Evolutionary conservation across 2,797 vertebrate species (phyloP).

Genomic region (Clarias fuscus): DNA sequence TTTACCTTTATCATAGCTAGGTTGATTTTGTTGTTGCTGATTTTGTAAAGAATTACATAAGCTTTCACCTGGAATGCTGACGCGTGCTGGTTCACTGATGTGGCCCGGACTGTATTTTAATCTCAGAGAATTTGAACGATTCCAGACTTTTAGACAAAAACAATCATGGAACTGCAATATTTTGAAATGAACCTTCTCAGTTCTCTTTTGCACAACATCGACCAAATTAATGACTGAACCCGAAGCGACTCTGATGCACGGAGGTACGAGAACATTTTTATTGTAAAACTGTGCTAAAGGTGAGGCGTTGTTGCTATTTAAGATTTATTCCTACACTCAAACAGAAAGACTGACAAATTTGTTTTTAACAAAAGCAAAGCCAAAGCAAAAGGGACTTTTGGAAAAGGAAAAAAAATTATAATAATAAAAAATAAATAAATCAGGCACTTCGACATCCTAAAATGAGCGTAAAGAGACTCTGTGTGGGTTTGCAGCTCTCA

Average conservation of each 20-base stretch:
- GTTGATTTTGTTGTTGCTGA: not conserved
- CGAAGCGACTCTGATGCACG: not conserved
- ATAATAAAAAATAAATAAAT: conserved; percentile 20
- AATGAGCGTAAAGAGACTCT: not conserved
- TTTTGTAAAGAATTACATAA: not conserved
- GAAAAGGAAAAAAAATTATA: too few relatives aligned
- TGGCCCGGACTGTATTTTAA: not conserved
- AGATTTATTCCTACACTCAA: not conserved
- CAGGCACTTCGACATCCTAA: conserved; percentile 45
- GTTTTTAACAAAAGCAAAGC: not conserved
- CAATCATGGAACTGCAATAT: not conserved
- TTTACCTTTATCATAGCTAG: not conserved
- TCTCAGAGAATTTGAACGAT: not conserved
- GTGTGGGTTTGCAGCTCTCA: not conserved
- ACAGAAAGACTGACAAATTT: not conserved
- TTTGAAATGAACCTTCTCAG: not conserved
- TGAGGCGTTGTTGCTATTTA: not conserved
- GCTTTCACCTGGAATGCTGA: not conserved
- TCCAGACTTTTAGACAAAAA: not conserved
- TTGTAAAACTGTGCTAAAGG: not conserved
- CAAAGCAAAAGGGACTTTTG: not conserved
- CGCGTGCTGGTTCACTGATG: too few relatives aligned
- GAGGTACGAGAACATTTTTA: not conserved
- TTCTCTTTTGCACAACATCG: too few relatives aligned
- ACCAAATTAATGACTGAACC: not conserved